Evolutionary conservation across 2,888 invertebrate genomes (phyloP), one percentile per base, ranked within the genome.

Genomic region (Orchesellides sinensis): DNA sequence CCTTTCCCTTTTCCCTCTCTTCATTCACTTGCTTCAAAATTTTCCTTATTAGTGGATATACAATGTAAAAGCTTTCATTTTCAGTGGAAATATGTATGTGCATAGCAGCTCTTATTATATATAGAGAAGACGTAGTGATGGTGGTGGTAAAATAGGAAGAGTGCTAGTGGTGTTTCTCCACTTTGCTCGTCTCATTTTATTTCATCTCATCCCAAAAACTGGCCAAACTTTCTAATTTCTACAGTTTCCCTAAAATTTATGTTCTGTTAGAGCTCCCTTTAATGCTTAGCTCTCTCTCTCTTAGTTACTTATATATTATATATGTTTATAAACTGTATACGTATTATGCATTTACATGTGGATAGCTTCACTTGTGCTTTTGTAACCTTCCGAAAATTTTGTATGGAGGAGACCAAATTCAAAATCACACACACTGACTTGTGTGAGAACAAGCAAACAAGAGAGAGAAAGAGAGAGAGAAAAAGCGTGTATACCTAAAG

Each of bases 161-260:
- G 52, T 23, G 40, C 27, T 25, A 40, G 61, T 45, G 63, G 56
- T 69, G 40, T 61, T 74, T 68, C 68, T 68, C 65, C 63, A 49
- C 72, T 72, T 59, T 52, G 59, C 77, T 83, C 78, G 68, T 78
- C 83, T 83, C 83, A 78, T 83, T 78, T 83, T 78, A 78, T 78
- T 83, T 83, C 77, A 78, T 77, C 77, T 83, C 83, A 78, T 78
- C 83, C 78, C 83, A 78, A 83, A 84, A 84, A 82, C 82, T 82
- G 72, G 84, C 82, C 81, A 84, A 84, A 84, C 84, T 84, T 85
- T 85, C 84, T 83, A 85, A 85, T 85, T 85, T 85, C 83, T 81
- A 84, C 83, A 85, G 83, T 85, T 85, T 85, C 80, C 83, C 83
- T 78, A 83, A 83, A 85, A 83, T 85, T 85, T 80, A 83, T 83